Conservation (phyloP, 2,797 vertebrate species). For the Otolemur crassicaudatus region DNA sequence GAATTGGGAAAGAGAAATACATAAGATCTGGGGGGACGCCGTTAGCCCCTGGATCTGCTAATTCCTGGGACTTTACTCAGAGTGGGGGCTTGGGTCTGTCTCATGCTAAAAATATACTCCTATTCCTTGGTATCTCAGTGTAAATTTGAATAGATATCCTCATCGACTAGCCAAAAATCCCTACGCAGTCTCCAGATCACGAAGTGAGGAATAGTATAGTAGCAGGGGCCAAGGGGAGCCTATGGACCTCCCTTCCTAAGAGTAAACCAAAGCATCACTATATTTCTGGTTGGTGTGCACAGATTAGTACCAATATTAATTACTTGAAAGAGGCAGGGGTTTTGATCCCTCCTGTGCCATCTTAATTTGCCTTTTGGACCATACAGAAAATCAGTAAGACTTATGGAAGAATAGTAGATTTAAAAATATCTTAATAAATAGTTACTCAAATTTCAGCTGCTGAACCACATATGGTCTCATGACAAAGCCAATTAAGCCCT, state of each 20-base stretch:
- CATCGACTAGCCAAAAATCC: neutral
- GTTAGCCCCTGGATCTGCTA: neutral
- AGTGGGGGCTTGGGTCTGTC: neutral
- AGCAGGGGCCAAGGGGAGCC: neutral
- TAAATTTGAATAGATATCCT: neutral
- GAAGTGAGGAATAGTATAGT: neutral
- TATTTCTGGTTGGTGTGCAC: neutral
- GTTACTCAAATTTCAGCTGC: neutral
- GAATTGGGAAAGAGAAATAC: neutral
- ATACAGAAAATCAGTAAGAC: neutral
- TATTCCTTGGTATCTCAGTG: neutral
- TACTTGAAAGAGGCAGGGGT: neutral
- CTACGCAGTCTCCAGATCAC: neutral
- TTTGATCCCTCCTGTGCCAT: neutral
- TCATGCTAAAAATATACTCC: neutral
- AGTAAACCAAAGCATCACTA: neutral
- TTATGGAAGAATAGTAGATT: neutral
- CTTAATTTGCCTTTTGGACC: neutral
- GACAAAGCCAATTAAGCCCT: neutral
- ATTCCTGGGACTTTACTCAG: neutral
- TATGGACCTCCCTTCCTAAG: neutral
- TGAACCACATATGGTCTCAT: neutral
- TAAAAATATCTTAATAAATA: constrained; percentile 8
- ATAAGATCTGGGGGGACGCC: neutral
- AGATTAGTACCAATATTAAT: neutral